These are phyloP conservation scores for Plotosus lineatus DNA, from an alignment of 2,113 vertebrate species.

Conservation along the genomic window DNA sequence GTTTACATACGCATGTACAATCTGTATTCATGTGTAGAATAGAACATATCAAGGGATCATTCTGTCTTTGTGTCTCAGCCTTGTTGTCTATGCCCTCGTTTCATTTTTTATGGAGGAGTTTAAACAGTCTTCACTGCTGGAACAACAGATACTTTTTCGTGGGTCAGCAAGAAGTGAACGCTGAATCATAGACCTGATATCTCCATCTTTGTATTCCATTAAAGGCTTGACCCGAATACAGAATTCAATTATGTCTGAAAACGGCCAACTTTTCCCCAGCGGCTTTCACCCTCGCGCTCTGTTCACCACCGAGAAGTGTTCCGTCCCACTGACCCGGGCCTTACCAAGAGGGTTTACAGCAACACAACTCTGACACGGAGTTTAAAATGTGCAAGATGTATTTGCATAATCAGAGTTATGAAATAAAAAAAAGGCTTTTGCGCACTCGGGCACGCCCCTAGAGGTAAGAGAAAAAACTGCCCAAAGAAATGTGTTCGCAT, in stretches of 20 bases:
- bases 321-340: conserved; percentile 6
- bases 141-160: conserved; percentile 17
- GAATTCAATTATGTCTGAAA: conserved; percentile 33
- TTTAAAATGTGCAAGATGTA: background rate
- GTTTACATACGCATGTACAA: background rate
- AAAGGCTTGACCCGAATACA: conserved; percentile 28
- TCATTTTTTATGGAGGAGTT: conserved; percentile 23
- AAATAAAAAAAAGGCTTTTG: background rate
- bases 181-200: conserved; percentile 12
- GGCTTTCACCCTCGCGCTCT: background rate
- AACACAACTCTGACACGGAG: background rate
- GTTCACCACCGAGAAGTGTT: conserved; percentile 3
- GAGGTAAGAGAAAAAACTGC: background rate
- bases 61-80: conserved; percentile 1
- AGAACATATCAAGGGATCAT: background rate
- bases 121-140: conserved; percentile 1
- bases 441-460: background rate
- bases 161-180: conserved; percentile 4
- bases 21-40: background rate
- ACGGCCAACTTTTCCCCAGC: conserved; percentile 13
- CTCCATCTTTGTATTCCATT: conserved; percentile 12
- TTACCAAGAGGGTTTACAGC: background rate
- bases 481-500: too few species aligned
- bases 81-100: background rate
- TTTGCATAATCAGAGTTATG: background rate